phyloP scores from a whole-genome alignment of 1,140 invertebrate genomes.

The Diorhabda elongata region DNA sequence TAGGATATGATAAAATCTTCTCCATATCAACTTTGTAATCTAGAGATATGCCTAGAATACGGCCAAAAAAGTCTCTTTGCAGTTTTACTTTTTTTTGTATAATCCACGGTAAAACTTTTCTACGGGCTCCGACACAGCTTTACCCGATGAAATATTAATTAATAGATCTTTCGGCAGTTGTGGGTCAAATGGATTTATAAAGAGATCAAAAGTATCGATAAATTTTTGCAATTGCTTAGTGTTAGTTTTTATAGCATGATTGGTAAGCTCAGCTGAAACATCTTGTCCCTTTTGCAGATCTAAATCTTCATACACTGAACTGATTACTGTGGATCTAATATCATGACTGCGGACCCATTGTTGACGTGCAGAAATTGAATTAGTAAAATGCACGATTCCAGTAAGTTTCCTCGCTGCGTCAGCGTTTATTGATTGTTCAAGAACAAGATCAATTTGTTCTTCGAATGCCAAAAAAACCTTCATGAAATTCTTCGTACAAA shows the following conservation, averaged over 20 bases:
- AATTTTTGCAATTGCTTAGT: conserved; percentile 2
- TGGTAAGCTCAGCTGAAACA: conserved; percentile 28
- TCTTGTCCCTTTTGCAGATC: conserved; percentile 24
- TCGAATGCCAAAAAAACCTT: no score
- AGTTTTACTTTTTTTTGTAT: no score
- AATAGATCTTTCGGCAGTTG: conserved; percentile 27
- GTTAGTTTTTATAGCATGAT: background rate
- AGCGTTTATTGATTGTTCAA: no score
- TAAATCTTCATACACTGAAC: conserved; percentile 23
- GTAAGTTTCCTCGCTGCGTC: conserved; percentile 35
- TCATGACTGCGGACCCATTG: conserved; percentile 30
- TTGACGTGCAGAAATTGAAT: conserved; percentile 6
- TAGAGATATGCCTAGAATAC: conserved; percentile 9
- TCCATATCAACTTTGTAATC: conserved; percentile 19
- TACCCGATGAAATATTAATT: conserved; percentile 30
- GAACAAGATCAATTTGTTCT: no score
- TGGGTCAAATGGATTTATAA: conserved; percentile 30
- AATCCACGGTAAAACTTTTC: conserved; percentile 21
- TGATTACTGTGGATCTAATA: conserved; percentile 30
- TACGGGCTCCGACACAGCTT: conserved; percentile 11
- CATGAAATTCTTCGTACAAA: conserved; percentile 25
- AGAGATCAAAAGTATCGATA: conserved; percentile 25
- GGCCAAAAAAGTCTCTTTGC: conserved; percentile 11
- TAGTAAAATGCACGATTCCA: conserved; percentile 24
- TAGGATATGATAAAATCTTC: conserved; percentile 21